Base-by-base conservation (phyloP, 2,113 vertebrate genomes). In the Phyllopteryx taeniolatus region DNA sequence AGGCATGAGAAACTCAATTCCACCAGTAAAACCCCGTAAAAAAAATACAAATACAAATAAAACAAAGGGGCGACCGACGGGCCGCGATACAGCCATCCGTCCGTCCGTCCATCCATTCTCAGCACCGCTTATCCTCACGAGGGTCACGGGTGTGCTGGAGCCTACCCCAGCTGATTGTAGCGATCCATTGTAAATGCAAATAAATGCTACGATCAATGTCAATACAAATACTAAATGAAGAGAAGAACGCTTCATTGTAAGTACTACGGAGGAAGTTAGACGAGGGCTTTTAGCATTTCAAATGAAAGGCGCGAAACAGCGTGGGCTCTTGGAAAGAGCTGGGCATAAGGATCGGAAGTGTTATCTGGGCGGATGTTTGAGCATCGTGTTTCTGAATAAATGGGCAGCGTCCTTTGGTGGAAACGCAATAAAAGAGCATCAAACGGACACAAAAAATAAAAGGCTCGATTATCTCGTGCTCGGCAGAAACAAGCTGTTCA, bases 401-500 rank as follows among this genome's bases (percentile, higher is more conserved):
- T 73, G 47, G 43, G 22, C 77, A 31, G 51, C 47, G 17, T 15
- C 72, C 53, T 76, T 63, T 20, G 31, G 70, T 10, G 62, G 64
- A 77, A 75, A 69, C 71, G 70, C 71, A 78, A 79, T 62, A 35
- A 44, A 62, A 75, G 63, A 3, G 67, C 67, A 46, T 13, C 65
- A 54, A 27, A 77, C n/a, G 7, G 74, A 82, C 74, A 54, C n/a
- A 54, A n/a, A 54, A n/a, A 56, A 65, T 75, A 79, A 76, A 44
- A 67, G 81, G 59, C 80, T 68, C 31, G 69, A 64, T 81, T 83
- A 81, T 83, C 83, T 75, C 43, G 0, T 70, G 68, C 67, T 68
- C 51, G 80, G 80, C 70, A 80, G 79, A 76, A 83, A 78, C 84
- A 81, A 71, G 81, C 70, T 83, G 76, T 78, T 83, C 81, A 85